A percentile compares a stretch with the other conserved stretches of the same genome.
Evolutionary conservation across 1,140 invertebrate genomes (phyloP).

Genomic region (Neomicropteryx cornuta): DNA sequence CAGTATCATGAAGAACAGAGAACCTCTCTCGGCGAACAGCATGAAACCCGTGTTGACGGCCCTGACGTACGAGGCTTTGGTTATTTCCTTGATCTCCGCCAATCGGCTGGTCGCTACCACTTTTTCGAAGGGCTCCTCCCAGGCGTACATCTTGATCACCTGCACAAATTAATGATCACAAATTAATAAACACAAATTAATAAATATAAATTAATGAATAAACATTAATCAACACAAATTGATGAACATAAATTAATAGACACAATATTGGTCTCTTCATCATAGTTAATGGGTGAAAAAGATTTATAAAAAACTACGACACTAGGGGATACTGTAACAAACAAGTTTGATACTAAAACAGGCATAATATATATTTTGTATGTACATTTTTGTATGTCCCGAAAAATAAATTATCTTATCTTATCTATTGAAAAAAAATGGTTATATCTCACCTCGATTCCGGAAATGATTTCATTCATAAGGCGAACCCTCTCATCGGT

Average conservation of each 20-base stretch:
- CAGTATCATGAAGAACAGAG: conserved; percentile 61
- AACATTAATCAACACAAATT: no score
- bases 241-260: no score
- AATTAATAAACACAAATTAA: no score
- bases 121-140: conserved; percentile 70
- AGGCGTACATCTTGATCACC: conserved; percentile 84
- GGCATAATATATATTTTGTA: no score
- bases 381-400: no score
- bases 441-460: conserved; percentile 44
- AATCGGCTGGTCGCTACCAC: conserved; percentile 33
- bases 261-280: no score
- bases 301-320: no score
- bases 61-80: conserved; percentile 54
- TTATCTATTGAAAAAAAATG: not conserved
- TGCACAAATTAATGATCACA: no score
- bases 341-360: no score
- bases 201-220: no score
- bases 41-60: conserved; percentile 58
- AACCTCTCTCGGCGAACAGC: conserved; percentile 60
- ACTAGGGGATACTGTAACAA: no score
- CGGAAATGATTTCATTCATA: conserved; percentile 53
- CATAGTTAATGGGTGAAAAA: no score
- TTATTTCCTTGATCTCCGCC: conserved; percentile 56
- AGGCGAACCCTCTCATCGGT: conserved; percentile 49
- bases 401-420: not conserved